Base-by-base conservation (phyloP, 1,140 invertebrate species). In the Leptinotarsa defecta region DNA sequence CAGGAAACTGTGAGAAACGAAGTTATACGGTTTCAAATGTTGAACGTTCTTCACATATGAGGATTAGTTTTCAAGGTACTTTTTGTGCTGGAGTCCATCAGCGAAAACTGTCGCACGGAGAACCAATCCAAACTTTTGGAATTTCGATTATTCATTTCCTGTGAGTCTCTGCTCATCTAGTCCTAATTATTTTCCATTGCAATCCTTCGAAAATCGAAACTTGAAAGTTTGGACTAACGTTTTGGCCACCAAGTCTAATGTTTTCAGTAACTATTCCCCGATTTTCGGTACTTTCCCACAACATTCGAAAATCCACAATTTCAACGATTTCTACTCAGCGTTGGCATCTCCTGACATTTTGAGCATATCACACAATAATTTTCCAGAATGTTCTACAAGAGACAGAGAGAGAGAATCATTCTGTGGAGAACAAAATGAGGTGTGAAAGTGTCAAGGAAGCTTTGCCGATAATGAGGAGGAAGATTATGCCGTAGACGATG, bases 291-390 rank as follows among this genome's bases (percentile, higher is more conserved):
- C 63, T 24, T 17, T 52, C 5, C 20, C 69, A 13, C 20, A 19
- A n/a, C 8, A 48, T 3, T n/a, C 4, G n/a, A 24, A 68, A 68
- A 48, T n/a, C 22, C 4, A n/a, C 6, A n/a, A 2, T 24, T 22
- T 6, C 24, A 69, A 20, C 34, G 2, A 11, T 2, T n/a, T 1
- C 19, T 34, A 61, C 20, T 48, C 19, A 13, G 22, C 49, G 20
- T 48, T 48, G n/a, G 20, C 69, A 5, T 71, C 49, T 0, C 49
- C 69, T 11, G 69, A 71, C 24, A 61, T 71, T 22, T 71, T 49
- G 4, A 71, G 69, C 27, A 71, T 20, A 5, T 71, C 22, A 13
- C 0, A 65, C 15, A 22, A 65, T 22, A 65, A 20, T 27, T 22
- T 8, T 20, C 13, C n/a, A 8, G 24, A 65, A 5, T n/a, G 11